phyloP scores from a whole-genome alignment of 2,888 invertebrate genomes.

The Frankliniella intonsa region DNA sequence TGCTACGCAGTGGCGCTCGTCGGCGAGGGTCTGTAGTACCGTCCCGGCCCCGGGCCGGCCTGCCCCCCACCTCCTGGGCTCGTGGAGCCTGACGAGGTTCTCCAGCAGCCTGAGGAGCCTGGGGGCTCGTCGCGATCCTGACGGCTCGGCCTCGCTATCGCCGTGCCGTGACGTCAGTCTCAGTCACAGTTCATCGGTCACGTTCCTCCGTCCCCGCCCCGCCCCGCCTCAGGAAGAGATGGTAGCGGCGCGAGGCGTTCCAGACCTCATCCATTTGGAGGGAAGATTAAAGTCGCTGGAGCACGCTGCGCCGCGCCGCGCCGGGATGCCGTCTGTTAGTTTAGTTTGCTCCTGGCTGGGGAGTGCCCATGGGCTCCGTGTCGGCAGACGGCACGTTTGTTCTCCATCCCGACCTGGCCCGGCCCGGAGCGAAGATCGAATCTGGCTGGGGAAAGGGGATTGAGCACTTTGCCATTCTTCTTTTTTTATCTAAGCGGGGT shows the following conservation, averaged over 20 bases:
- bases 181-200: constrained; percentile 5
- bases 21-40: no score
- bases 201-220: background rate
- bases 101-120: background rate
- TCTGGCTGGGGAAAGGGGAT: no score
- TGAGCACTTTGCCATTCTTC: no score
- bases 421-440: no score
- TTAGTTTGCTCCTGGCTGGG: no score
- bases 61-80: background rate
- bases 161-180: background rate
- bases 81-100: background rate
- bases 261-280: background rate
- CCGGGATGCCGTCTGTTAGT: no score
- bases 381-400: background rate
- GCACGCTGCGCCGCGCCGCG: background rate
- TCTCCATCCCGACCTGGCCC: no score
- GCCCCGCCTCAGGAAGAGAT: background rate
- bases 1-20: no score
- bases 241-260: background rate
- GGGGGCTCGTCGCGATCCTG: no score
- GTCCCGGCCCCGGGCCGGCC: no score
- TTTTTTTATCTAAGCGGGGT: no score
- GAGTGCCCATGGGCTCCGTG: background rate
- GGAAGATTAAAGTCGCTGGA: background rate
- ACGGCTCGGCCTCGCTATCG: background rate